phyloP scores from a whole-genome alignment of 64 coral and sea anemone genomes.

The Montipora foliosa region DNA sequence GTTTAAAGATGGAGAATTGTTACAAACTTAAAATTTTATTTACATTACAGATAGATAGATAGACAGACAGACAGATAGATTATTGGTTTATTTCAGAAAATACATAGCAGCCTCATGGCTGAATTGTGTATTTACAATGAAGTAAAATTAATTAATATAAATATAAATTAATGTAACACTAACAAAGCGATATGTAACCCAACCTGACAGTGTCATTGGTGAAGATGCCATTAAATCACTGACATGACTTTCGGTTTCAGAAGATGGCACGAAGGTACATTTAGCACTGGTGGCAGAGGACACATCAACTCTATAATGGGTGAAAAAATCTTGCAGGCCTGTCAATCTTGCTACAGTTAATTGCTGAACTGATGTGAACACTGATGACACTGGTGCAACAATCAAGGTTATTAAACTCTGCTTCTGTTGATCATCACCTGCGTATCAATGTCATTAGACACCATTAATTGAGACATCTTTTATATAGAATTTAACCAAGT shows the following conservation, averaged over 20 bases:
- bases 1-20: too few relatives aligned
- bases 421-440: slow-evolving; percentile 33
- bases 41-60: too few relatives aligned
- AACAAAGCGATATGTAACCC: not conserved
- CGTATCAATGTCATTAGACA: not conserved
- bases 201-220: slow-evolving; percentile 1
- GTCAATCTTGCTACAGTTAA: slow-evolving; percentile 49
- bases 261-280: not conserved
- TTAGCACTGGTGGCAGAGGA: not conserved
- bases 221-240: not conserved
- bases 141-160: too few relatives aligned
- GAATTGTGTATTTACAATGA: too few relatives aligned
- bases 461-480: too few relatives aligned
- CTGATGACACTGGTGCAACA: slow-evolving; percentile 19
- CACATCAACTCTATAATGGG: slow-evolving; percentile 13
- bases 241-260: not conserved
- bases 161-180: too few relatives aligned
- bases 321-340: slow-evolving; percentile 57
- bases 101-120: too few relatives aligned
- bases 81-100: too few relatives aligned
- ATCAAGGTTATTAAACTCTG: slow-evolving; percentile 57
- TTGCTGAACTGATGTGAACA: slow-evolving; percentile 4
- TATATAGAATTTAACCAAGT: too few relatives aligned
- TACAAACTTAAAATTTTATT: too few relatives aligned
- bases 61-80: too few relatives aligned